Evolutionary conservation across 2,113 vertebrate species (phyloP).

Genomic region (Manacus vitellinus): DNA sequence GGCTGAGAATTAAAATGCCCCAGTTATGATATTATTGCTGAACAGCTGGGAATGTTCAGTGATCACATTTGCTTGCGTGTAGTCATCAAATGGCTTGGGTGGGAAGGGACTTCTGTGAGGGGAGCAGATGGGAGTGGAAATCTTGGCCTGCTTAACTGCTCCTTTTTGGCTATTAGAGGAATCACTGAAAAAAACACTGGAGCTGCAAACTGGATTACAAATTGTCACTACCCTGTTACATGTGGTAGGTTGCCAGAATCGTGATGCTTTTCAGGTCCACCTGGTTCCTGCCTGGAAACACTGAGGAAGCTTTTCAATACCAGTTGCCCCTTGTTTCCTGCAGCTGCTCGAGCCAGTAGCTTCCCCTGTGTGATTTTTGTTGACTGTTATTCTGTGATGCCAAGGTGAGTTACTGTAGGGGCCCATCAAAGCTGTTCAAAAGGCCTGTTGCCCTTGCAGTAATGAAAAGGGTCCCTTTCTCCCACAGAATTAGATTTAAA

Average conservation of each 20-base stretch:
- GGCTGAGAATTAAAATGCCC: not conserved
- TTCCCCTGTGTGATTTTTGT: not conserved
- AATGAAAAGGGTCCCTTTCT: not conserved
- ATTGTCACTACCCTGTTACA: not conserved
- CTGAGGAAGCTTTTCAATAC: not conserved
- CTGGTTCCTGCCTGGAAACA: not conserved
- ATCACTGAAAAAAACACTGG: not conserved
- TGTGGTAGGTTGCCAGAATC: not conserved
- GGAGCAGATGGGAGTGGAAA: not conserved
- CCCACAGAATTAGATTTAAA: not conserved
- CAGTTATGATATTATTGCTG: not conserved
- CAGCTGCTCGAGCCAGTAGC: not conserved
- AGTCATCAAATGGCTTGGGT: not conserved
- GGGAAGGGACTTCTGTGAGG: not conserved
- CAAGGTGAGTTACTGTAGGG: not conserved
- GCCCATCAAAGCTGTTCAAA: not conserved
- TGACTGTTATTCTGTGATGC: not conserved
- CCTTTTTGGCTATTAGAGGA: not conserved
- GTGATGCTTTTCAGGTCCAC: not conserved
- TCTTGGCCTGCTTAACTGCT: not conserved
- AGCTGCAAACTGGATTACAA: not conserved
- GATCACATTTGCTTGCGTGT: not conserved
- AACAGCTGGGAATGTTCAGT: conserved; percentile 29
- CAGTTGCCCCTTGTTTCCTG: not conserved
- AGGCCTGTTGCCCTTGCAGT: not conserved